Evolutionary conservation across 1,140 invertebrate species (phyloP).

Genomic region (Saxidomus purpurata): DNA sequence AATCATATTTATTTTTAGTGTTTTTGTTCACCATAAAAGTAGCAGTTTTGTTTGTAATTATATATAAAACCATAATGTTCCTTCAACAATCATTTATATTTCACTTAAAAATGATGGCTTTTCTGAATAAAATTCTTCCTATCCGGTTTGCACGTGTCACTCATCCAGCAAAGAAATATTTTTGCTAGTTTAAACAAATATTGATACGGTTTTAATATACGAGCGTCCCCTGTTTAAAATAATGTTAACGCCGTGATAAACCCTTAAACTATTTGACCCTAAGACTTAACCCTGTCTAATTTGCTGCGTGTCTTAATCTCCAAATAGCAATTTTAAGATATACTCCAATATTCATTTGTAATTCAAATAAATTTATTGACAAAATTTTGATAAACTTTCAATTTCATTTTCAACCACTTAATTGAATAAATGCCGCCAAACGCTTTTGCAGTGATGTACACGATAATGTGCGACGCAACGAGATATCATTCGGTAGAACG

Average conservation of each 20-base stretch:
- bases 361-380: conserved; percentile 47
- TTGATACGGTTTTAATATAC: conserved; percentile 23
- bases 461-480: conserved; percentile 37
- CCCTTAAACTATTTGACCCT: conserved; percentile 33
- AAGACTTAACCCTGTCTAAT: conserved; percentile 48
- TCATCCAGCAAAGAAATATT: background rate
- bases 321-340: conserved; percentile 52
- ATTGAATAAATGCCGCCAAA: conserved; percentile 39
- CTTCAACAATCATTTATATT: too few species aligned
- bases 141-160: background rate
- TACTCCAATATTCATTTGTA: conserved; percentile 7
- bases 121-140: too few species aligned
- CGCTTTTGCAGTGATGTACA: background rate
- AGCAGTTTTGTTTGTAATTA: too few species aligned
- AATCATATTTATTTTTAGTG: too few species aligned
- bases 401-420: conserved; percentile 47
- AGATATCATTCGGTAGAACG: background rate
- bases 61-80: too few species aligned
- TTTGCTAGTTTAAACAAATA: conserved; percentile 10
- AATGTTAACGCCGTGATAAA: conserved; percentile 4
- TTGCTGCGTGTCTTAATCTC: conserved; percentile 41
- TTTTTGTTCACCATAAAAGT: too few species aligned
- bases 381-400: conserved; percentile 48
- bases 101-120: too few species aligned
- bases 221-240: conserved; percentile 28